Percentiles rank a stretch among this genome's conserved stretches.
These are phyloP conservation scores for Dreissena rostriformis DNA, from an alignment of 1,140 invertebrate species.

Conservation along the genomic window DNA sequence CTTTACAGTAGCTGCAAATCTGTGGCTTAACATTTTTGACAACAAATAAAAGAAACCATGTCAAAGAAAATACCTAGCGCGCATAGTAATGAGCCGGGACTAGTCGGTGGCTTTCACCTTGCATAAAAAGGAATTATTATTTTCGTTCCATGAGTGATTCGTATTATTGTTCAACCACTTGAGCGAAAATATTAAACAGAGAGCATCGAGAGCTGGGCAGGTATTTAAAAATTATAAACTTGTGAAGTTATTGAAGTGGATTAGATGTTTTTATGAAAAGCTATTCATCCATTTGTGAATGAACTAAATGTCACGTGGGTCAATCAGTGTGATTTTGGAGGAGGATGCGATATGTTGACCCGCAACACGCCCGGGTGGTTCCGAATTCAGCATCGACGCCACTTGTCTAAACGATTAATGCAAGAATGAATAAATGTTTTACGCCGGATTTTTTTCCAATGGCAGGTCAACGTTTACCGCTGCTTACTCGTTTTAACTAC, in stretches of 20 bases:
- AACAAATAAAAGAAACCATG: slow-evolving; percentile 44
- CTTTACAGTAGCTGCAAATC: slow-evolving; percentile 37
- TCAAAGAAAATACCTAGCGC: slow-evolving; percentile 25
- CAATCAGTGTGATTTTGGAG: slow-evolving; percentile 29
- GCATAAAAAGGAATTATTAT: slow-evolving; percentile 45
- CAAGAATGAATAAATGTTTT: too few species aligned
- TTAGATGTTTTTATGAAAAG: slow-evolving; percentile 35
- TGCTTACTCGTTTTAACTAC: too few species aligned
- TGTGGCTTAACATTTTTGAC: slow-evolving; percentile 26
- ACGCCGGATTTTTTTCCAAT: too few species aligned
- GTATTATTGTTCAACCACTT: slow-evolving; percentile 43
- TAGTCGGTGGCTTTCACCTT: not conserved
- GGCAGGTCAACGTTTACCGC: too few species aligned
- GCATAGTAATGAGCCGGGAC: slow-evolving; percentile 44
- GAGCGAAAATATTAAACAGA: slow-evolving; percentile 23
- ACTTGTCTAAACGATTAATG: not conserved
- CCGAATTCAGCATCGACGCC: slow-evolving; percentile 14
- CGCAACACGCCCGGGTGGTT: slow-evolving; percentile 23
- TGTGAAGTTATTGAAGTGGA: slow-evolving; percentile 16
- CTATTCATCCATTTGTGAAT: slow-evolving; percentile 21
- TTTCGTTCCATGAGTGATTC: slow-evolving; percentile 35
- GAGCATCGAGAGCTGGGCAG: slow-evolving; percentile 12
- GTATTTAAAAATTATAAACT: slow-evolving; percentile 47
- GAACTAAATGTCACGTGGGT: slow-evolving; percentile 18
- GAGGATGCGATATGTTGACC: slow-evolving; percentile 47